Percentiles rank a stretch among this genome's conserved stretches.
Evolutionary conservation across 2,113 vertebrate species (phyloP).

Genomic region (Uria lomvia): DNA sequence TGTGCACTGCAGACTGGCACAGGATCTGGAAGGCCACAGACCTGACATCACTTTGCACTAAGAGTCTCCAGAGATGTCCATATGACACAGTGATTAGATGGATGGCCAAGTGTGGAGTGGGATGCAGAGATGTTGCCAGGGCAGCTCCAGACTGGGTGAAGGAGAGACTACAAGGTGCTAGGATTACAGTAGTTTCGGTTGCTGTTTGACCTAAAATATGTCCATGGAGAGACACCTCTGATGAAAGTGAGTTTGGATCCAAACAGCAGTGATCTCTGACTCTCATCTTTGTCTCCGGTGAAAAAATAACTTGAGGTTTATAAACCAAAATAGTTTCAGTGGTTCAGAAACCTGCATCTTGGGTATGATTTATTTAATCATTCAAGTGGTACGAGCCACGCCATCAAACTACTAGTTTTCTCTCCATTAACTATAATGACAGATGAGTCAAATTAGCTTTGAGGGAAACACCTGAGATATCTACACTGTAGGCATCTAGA

Average conservation of each 20-base stretch:
- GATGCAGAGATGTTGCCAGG: not conserved
- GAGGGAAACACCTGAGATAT: not conserved
- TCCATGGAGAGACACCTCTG: not conserved
- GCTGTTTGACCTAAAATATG: not conserved
- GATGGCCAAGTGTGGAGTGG: not conserved
- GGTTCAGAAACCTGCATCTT: not conserved
- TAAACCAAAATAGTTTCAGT: not conserved
- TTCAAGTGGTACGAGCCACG: rapidly evolving
- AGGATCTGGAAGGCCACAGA: not conserved
- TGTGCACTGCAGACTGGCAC: slow-evolving; percentile 6
- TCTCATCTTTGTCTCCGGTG: not conserved
- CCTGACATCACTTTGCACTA: slow-evolving; percentile 41
- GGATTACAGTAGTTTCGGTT: not conserved
- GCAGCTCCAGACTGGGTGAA: not conserved
- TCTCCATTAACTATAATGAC: not conserved
- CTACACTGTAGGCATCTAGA: not conserved
- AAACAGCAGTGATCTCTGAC: not conserved
- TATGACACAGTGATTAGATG: not conserved
- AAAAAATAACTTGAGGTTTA: not conserved
- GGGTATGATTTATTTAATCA: not conserved
- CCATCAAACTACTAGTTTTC: not conserved
- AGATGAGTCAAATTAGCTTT: not conserved
- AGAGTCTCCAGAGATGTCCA: not conserved
- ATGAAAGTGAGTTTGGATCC: not conserved
- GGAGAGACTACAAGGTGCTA: not conserved